Percentiles rank a stretch among this genome's conserved stretches.
phyloP scores from a whole-genome alignment of 1,140 invertebrate genomes.

The Pseudomyrmex dendroicus region DNA sequence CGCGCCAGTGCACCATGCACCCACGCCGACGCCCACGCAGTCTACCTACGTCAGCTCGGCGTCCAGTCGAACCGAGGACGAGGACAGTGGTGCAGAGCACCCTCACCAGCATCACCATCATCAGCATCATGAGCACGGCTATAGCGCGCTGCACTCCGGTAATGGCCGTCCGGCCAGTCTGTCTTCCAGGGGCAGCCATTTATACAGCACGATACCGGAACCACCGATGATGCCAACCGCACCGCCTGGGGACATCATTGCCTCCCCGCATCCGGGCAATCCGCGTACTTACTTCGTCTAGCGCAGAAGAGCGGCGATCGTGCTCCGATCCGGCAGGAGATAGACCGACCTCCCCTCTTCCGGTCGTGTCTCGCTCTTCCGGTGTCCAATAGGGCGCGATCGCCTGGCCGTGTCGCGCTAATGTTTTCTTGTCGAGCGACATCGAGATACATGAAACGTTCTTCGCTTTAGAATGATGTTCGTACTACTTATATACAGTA shows the following conservation, averaged over 20 bases:
- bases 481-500: slow-evolving; percentile 57
- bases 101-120: slow-evolving; percentile 83
- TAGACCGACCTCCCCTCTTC: slow-evolving; percentile 40
- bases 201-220: slow-evolving; percentile 86
- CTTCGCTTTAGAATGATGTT: slow-evolving; percentile 24
- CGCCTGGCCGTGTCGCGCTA: slow-evolving; percentile 16
- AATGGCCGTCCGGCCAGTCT: slow-evolving; percentile 81
- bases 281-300: slow-evolving; percentile 85
- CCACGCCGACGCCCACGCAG: slow-evolving; percentile 87
- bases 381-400: slow-evolving; percentile 21
- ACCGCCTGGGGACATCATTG: slow-evolving; percentile 69
- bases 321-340: slow-evolving; percentile 53
- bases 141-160: slow-evolving; percentile 79
- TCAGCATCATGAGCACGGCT: slow-evolving; percentile 80
- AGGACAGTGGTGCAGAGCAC: slow-evolving; percentile 86
- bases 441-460: slow-evolving; percentile 19
- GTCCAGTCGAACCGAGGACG: slow-evolving; percentile 87
- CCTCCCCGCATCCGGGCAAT: slow-evolving; percentile 77
- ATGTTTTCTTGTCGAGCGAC: not conserved
- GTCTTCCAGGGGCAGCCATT: slow-evolving; percentile 83
- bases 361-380: slow-evolving; percentile 32
- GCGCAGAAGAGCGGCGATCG: slow-evolving; percentile 60
- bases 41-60: slow-evolving; percentile 88
- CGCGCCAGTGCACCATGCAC: slow-evolving; percentile 83
- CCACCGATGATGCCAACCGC: slow-evolving; percentile 79